Conservation (phyloP, 2,888 invertebrate genomes). For the Athripsodes cinereus region DNA sequence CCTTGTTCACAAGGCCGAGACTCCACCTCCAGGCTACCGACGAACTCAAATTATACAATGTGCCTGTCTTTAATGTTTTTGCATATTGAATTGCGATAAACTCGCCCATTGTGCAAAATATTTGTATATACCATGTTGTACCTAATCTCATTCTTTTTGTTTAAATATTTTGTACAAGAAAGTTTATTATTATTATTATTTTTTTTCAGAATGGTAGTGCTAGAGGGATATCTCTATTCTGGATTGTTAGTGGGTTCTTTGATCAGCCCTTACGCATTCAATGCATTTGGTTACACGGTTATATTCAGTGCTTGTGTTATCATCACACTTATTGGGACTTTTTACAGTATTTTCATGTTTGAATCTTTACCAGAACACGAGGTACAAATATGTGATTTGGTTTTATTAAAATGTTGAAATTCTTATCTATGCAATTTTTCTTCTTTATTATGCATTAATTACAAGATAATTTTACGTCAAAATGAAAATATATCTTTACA, state of each 20-base stretch:
- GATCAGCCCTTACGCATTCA: conserved; percentile 54
- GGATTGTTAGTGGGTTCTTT: conserved; percentile 58
- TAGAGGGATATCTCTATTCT: conserved; percentile 53
- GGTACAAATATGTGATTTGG: too few species aligned
- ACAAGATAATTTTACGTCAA: too few species aligned
- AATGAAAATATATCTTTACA: too few species aligned
- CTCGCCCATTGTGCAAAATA: too few species aligned
- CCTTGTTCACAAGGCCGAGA: too few species aligned
- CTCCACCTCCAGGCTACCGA: too few species aligned
- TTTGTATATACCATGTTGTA: background rate
- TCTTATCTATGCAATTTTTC: too few species aligned
- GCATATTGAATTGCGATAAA: too few species aligned
- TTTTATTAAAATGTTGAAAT: too few species aligned
- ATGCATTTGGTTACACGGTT: conserved; percentile 47
- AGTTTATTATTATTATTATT: conserved; percentile 12
- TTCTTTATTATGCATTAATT: too few species aligned
- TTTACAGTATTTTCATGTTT: conserved; percentile 45
- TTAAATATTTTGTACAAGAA: background rate
- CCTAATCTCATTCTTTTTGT: background rate
- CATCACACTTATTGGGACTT: conserved; percentile 41
- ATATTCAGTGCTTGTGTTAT: conserved; percentile 44
- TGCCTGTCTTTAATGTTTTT: too few species aligned
- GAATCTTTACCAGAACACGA: conserved; percentile 36
- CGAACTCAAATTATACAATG: too few species aligned
- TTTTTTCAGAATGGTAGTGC: conserved; percentile 53